These are phyloP conservation scores for Pluvialis apricaria DNA, from an alignment of 2,113 vertebrate species.

Conservation along the genomic window DNA sequence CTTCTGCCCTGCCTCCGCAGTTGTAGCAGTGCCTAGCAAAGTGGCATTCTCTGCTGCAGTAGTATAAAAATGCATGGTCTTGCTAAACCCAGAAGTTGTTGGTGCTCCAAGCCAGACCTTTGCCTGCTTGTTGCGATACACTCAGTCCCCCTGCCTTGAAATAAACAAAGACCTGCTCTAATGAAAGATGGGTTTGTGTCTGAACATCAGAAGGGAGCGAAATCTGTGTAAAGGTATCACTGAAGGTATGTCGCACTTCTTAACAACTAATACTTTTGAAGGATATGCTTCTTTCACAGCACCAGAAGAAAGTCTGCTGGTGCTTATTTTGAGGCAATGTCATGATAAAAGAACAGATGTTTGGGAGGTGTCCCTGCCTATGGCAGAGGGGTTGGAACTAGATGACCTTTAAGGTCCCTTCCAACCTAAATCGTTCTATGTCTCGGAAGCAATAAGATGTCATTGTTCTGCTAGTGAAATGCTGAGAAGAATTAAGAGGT, in stretches of 20 bases:
- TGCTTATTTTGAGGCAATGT: background rate
- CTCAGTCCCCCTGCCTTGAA: background rate
- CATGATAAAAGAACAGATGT: background rate
- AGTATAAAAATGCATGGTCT: background rate
- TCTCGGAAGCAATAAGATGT: background rate
- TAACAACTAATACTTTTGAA: background rate
- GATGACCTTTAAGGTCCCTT: no score
- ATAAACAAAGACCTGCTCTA: background rate
- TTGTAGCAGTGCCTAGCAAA: background rate
- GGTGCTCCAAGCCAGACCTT: background rate
- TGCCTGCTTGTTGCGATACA: rapidly evolving
- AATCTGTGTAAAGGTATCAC: background rate
- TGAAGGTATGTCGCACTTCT: background rate
- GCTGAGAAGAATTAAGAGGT: background rate
- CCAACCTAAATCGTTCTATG: no score
- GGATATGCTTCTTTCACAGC: background rate
- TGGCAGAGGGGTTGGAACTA: no score
- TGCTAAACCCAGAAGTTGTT: background rate
- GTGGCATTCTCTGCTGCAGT: background rate
- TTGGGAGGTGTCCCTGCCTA: no score
- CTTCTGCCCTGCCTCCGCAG: background rate
- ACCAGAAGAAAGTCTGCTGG: background rate
- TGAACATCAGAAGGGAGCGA: background rate
- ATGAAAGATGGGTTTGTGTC: background rate
- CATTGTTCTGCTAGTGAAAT: background rate